Conservation (phyloP, 2,888 invertebrate species). For the Tinea semifulvella region DNA sequence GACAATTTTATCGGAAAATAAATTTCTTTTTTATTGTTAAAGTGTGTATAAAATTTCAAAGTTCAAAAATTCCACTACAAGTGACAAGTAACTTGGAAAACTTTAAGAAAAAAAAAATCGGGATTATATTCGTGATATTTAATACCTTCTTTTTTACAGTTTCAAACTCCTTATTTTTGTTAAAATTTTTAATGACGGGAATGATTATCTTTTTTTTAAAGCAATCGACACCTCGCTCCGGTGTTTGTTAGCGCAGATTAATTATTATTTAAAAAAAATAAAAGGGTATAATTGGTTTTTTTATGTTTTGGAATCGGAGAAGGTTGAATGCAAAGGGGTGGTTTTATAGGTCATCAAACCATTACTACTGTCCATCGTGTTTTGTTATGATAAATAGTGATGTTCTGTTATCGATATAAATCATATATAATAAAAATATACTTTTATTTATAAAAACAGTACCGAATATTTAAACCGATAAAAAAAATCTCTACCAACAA, state of each 20-base stretch:
- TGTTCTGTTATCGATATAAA: not conserved
- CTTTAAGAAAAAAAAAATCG: too few species aligned
- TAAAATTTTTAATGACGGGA: conserved; percentile 27
- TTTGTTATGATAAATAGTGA: conserved; percentile 1
- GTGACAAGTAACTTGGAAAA: too few species aligned
- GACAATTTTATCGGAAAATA: too few species aligned
- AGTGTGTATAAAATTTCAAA: too few species aligned
- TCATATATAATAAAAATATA: too few species aligned
- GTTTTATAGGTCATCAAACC: conserved; percentile 16
- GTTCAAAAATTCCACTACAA: too few species aligned
- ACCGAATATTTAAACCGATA: too few species aligned
- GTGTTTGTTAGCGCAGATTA: conserved; percentile 48
- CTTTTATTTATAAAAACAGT: too few species aligned
- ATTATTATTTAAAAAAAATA: conserved; percentile 47
- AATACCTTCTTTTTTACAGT: not conserved
- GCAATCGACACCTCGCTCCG: conserved; percentile 48
- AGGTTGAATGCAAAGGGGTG: conserved; percentile 43
- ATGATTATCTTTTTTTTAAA: conserved; percentile 13
- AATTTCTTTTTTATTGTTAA: too few species aligned
- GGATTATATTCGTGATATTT: not conserved
- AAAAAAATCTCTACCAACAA: too few species aligned
- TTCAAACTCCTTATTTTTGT: conserved; percentile 4
- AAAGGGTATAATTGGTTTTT: conserved; percentile 46
- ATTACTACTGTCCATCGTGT: not conserved
- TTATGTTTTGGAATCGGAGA: conserved; percentile 45